A percentile compares a stretch with the other conserved stretches of the same genome.
Evolutionary conservation across 2,888 invertebrate genomes (phyloP).

Genomic region (Melanchra persicariae): DNA sequence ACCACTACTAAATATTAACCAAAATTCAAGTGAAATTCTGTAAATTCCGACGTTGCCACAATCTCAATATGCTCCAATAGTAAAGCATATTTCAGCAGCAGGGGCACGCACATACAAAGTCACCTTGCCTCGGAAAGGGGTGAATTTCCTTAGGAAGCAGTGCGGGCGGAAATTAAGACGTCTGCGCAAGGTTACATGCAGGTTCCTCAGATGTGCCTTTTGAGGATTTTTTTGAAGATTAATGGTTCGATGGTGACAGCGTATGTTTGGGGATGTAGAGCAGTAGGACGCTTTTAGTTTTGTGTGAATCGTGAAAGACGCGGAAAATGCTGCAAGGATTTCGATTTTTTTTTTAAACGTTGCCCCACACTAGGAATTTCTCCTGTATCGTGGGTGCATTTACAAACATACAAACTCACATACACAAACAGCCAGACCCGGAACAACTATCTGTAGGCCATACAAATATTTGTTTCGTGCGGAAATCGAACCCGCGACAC

Average conservation of each 20-base stretch:
- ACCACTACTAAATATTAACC: conserved; percentile 32
- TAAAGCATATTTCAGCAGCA: conserved; percentile 55
- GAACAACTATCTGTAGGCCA: too few relatives aligned
- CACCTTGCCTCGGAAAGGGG: conserved; percentile 58
- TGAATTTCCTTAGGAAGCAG: conserved; percentile 65
- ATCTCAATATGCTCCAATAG: conserved; percentile 47
- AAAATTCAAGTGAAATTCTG: conserved; percentile 49
- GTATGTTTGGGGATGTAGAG: not conserved
- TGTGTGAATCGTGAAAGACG: not conserved
- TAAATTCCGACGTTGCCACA: conserved; percentile 36
- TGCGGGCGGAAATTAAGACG: conserved; percentile 72
- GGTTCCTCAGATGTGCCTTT: conserved; percentile 28
- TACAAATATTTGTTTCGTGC: too few relatives aligned
- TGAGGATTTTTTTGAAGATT: conserved; percentile 51
- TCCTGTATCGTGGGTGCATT: too few relatives aligned
- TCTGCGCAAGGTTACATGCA: conserved; percentile 63
- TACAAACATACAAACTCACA: too few relatives aligned
- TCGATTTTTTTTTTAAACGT: too few relatives aligned
- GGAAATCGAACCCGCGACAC: too few relatives aligned
- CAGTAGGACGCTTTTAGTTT: not conserved
- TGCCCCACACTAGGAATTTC: too few relatives aligned
- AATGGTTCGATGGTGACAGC: conserved; percentile 51
- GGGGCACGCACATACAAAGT: conserved; percentile 56
- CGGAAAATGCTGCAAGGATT: not conserved
- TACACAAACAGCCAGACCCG: too few relatives aligned